A percentile compares a stretch with the other conserved stretches of the same genome.
Evolutionary conservation across 1,140 invertebrate genomes (phyloP).

Genomic region (Scaptomyza graminum): DNA sequence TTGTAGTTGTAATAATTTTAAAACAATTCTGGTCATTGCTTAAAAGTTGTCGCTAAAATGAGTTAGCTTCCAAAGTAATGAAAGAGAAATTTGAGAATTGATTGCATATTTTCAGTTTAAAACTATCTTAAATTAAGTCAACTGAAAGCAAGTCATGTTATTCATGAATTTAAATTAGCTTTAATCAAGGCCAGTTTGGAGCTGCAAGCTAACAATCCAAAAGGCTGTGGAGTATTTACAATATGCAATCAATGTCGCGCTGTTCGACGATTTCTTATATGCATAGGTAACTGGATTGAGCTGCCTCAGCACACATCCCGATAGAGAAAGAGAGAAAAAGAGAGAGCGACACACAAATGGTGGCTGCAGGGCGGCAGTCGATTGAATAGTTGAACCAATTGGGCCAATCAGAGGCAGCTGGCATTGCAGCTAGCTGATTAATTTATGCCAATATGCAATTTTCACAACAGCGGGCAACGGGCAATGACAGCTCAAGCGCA

Average conservation of each 20-base stretch:
- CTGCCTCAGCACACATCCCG: conserved; percentile 5
- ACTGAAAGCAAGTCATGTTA: not conserved
- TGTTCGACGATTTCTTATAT: conserved; percentile 15
- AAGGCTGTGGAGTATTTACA: not conserved
- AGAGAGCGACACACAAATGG: not conserved
- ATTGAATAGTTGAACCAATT: conserved; percentile 47
- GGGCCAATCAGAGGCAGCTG: conserved; percentile 63
- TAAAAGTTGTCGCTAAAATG: too few species aligned
- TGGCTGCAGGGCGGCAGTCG: conserved; percentile 23
- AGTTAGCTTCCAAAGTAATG: too few species aligned
- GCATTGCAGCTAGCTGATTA: conserved; percentile 61
- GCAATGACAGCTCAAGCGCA: conserved; percentile 76
- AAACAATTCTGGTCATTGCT: not conserved
- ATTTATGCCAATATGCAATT: conserved; percentile 81
- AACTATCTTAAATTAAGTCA: too few species aligned
- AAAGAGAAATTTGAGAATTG: too few species aligned
- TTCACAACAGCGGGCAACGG: conserved; percentile 74
- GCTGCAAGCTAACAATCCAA: conserved; percentile 4
- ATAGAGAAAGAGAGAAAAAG: conserved; percentile 7
- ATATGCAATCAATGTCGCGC: conserved; percentile 4
- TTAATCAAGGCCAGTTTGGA: not conserved
- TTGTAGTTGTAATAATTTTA: too few species aligned
- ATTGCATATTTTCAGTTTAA: too few species aligned
- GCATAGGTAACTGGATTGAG: conserved; percentile 28
- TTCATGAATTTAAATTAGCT: conserved; percentile 2